phyloP scores from a whole-genome alignment of 1,140 invertebrate species.

The Diorhabda carinulata region DNA sequence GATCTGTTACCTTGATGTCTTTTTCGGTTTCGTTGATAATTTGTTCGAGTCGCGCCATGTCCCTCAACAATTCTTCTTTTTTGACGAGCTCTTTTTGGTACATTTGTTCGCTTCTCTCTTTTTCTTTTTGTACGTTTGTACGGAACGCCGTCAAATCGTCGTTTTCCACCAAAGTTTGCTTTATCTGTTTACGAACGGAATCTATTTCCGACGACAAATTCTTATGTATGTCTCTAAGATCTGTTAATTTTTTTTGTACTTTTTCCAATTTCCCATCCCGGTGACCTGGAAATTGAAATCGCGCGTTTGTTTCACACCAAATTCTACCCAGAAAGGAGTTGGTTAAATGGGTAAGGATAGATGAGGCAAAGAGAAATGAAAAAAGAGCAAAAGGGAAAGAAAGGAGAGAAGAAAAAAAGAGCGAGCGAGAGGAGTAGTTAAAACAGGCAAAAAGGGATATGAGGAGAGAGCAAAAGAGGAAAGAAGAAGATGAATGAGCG shows the following conservation, averaged over 20 bases:
- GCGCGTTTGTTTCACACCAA: too few species aligned
- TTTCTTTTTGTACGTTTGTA: slow-evolving; percentile 55
- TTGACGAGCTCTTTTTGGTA: slow-evolving; percentile 31
- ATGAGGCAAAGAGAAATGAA: too few species aligned
- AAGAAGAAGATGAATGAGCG: too few species aligned
- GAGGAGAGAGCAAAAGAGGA: too few species aligned
- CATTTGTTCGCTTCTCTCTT: slow-evolving; percentile 39
- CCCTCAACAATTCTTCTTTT: slow-evolving; percentile 23
- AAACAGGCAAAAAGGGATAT: too few species aligned
- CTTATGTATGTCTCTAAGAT: slow-evolving; percentile 29
- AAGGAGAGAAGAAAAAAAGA: too few species aligned
- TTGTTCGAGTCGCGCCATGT: slow-evolving; percentile 26
- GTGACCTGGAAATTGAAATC: slow-evolving; percentile 40
- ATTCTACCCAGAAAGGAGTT: too few species aligned
- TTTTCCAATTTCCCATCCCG: slow-evolving; percentile 62
- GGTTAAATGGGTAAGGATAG: too few species aligned
- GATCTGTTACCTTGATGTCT: slow-evolving; percentile 56
- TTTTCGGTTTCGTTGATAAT: slow-evolving; percentile 55
- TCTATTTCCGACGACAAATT: slow-evolving; percentile 47
- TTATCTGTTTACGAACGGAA: slow-evolving; percentile 53
- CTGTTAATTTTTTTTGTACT: slow-evolving; percentile 54
- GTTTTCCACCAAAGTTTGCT: slow-evolving; percentile 62
- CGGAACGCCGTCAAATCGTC: slow-evolving; percentile 60
- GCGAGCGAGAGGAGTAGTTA: too few species aligned
- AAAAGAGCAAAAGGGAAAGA: too few species aligned